Percentiles rank a stretch among this genome's conserved stretches.
Evolutionary conservation across 2,888 invertebrate species (phyloP).

Genomic region (Metalampra italica): DNA sequence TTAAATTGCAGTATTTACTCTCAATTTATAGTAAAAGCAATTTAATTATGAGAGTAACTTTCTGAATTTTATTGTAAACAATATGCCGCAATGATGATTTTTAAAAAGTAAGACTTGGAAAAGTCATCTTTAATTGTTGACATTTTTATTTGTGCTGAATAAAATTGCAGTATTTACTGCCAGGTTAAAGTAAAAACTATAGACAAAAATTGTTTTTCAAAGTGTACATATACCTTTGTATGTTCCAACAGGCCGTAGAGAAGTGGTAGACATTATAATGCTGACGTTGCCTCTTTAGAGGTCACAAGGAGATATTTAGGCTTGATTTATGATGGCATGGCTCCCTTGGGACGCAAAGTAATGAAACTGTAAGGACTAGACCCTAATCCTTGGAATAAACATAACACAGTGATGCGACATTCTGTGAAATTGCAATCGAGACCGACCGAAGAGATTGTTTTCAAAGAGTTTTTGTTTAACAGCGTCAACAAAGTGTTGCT

Average conservation of each 20-base stretch:
- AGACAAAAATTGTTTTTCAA: neutral
- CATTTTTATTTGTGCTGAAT: too few species aligned
- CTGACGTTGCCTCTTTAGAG: conserved; percentile 10
- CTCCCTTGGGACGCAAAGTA: conserved; percentile 16
- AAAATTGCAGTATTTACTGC: too few species aligned
- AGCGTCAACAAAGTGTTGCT: too few species aligned
- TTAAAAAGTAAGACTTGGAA: too few species aligned
- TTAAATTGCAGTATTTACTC: too few species aligned
- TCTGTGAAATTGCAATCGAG: neutral
- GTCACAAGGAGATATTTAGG: conserved; percentile 18
- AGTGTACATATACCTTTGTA: neutral
- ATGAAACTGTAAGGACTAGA: conserved; percentile 26
- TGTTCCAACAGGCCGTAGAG: neutral
- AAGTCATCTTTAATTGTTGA: too few species aligned
- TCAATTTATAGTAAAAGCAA: too few species aligned
- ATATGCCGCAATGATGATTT: too few species aligned
- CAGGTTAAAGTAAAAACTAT: too few species aligned
- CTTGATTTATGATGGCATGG: conserved; percentile 29
- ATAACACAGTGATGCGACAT: neutral
- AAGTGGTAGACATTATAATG: neutral
- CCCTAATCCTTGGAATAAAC: neutral
- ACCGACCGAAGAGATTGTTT: neutral
- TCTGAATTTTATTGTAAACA: too few species aligned
- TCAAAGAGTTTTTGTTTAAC: neutral
- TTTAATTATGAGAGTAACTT: too few species aligned